Evolutionary conservation across 1,140 invertebrate genomes (phyloP).

Genomic region (Hermetia illucens): DNA sequence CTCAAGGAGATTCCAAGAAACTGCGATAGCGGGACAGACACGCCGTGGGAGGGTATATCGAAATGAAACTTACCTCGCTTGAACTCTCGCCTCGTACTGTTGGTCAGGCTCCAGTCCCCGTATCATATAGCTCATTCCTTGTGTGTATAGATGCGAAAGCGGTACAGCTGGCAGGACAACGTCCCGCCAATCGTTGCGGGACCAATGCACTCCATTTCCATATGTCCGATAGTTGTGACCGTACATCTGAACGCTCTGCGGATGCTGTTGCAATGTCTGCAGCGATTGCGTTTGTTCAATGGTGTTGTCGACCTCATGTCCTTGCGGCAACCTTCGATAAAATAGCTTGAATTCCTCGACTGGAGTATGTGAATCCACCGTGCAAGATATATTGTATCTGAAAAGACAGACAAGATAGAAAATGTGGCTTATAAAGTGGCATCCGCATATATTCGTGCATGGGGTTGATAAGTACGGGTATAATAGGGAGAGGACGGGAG

Average conservation of each 20-base stretch:
- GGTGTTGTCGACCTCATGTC: conserved; percentile 31
- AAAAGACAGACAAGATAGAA: neutral
- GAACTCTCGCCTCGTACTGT: conserved; percentile 46
- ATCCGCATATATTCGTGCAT: no score
- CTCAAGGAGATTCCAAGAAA: neutral
- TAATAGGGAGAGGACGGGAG: no score
- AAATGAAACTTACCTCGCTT: conserved; percentile 32
- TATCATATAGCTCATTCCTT: conserved; percentile 44
- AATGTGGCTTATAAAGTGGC: no score
- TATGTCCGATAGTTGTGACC: conserved; percentile 11
- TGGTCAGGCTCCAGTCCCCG: conserved; percentile 38
- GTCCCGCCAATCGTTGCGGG: conserved; percentile 40
- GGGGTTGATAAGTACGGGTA: no score
- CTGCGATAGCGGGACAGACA: neutral
- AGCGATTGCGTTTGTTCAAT: conserved; percentile 27
- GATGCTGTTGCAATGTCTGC: conserved; percentile 30
- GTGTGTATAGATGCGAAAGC: conserved; percentile 31
- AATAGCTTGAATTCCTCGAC: conserved; percentile 49
- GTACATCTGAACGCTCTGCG: conserved; percentile 15
- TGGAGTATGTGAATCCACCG: conserved; percentile 45
- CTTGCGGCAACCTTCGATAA: conserved; percentile 42
- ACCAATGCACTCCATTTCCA: conserved; percentile 27
- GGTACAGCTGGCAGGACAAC: conserved; percentile 40
- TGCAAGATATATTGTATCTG: conserved; percentile 51
- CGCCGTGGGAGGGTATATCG: neutral